Conservation (phyloP, 2,797 vertebrate genomes). For the Tauraco hartlaubi region DNA sequence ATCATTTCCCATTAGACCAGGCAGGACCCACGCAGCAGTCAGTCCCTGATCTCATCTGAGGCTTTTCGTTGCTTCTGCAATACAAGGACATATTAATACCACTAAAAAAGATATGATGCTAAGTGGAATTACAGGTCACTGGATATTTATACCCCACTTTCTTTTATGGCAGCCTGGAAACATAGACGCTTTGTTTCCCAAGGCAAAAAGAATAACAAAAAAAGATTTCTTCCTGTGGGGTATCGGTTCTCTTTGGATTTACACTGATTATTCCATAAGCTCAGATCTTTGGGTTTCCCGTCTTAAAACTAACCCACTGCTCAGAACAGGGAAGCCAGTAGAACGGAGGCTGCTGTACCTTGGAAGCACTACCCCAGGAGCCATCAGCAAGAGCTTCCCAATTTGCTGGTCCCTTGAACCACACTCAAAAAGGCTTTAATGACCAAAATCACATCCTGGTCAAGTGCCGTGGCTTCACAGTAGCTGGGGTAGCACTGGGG, state of each 20-base stretch:
- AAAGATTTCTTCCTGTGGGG: not conserved
- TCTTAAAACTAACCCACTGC: not conserved
- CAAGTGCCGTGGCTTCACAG: rapidly evolving
- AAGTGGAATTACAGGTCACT: not conserved
- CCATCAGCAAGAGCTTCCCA: rapidly evolving
- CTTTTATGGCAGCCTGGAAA: not conserved
- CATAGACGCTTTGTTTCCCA: not conserved
- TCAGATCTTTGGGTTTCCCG: not conserved
- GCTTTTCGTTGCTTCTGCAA: not conserved
- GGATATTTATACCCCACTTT: not conserved
- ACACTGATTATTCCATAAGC: not conserved
- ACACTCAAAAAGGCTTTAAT: rapidly evolving
- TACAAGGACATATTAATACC: not conserved
- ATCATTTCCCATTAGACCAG: rapidly evolving
- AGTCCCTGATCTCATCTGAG: not conserved
- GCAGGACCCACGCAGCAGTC: not conserved
- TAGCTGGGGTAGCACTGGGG: not conserved
- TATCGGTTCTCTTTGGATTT: not conserved
- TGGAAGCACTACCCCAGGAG: not conserved
- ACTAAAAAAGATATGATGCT: not conserved
- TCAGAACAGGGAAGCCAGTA: not conserved
- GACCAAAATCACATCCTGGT: not conserved
- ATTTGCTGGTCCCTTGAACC: not conserved
- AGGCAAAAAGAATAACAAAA: not conserved
- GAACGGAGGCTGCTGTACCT: not conserved